Base-by-base conservation (phyloP, 2,888 invertebrate species). In the Tribolium freemani region DNA sequence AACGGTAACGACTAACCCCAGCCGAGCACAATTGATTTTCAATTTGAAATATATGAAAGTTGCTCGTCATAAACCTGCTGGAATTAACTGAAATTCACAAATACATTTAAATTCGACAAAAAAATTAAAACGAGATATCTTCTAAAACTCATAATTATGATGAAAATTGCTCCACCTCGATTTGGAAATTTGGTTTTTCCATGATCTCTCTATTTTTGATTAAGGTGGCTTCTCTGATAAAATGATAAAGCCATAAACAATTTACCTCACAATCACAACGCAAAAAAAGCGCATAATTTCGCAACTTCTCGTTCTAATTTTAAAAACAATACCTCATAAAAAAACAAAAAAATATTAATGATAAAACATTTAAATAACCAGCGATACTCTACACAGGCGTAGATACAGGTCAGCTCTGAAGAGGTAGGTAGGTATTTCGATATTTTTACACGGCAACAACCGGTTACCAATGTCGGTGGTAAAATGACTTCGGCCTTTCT, bases 401-500 rank as follows among this genome's bases (percentile, higher is more conserved):
- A 8, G 48, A 48, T 48, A 11, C 48, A 48, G 48, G 48, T 48
- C 48, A 48, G 10, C 10, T n/a, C 11, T 16, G 11, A 48, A 16
- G 13, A 11, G 48, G 48, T 46, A 46, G 46, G 46, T 16, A 16
- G 16, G 16, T 48, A 48, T 48, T 48, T 11, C 48, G 10, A 48
- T 48, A 48, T 11, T 48, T 48, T 48, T 16, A n/a, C 48, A 6
- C 13, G 48, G 10, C 11, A 8, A 10, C 48, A 48, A 48, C 48
- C 48, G 48, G 48, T 48, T 48, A 48, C 13, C 8, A 48, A 48
- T 11, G 13, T 48, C 48, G 48, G 6, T 48, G 8, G 48, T 16
- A 48, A 48, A 48, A 48, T 48, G 6, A 48, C 48, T 16, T 48
- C 10, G 48, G 48, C 11, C 48, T 48, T 48, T 48, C 48, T 48